A percentile compares a stretch with the other conserved stretches of the same genome.
Conservation (phyloP, 2,113 vertebrate species). For the Coryphaenoides rupestris region DNA sequence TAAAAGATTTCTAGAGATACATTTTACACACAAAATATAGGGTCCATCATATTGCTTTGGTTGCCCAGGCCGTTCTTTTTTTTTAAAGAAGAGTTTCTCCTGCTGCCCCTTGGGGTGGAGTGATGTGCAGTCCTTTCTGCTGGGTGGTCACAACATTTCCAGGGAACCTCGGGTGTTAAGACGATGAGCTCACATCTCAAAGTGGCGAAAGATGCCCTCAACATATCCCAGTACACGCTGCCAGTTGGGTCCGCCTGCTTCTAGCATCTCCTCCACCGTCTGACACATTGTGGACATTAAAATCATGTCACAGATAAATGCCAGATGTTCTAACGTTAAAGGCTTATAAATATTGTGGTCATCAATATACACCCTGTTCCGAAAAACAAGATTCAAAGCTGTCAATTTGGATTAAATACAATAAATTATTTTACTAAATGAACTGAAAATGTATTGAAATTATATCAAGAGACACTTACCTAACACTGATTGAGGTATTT, state of each 20-base stretch:
- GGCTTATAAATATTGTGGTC: too few species aligned
- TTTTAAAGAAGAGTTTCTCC: conserved; percentile 2
- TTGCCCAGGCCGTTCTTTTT: conserved; percentile 3
- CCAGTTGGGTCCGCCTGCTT: conserved; percentile 69
- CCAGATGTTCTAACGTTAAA: too few species aligned
- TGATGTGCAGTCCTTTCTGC: not conserved
- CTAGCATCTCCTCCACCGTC: conserved; percentile 70
- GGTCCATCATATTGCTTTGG: conserved; percentile 7
- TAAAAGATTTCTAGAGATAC: not conserved
- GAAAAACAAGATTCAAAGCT: too few species aligned
- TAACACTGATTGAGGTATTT: too few species aligned
- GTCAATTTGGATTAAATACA: too few species aligned
- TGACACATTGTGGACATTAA: conserved; percentile 26
- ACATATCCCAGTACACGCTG: conserved; percentile 72
- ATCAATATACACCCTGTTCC: too few species aligned
- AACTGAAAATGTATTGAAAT: too few species aligned
- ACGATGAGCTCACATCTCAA: conserved; percentile 64
- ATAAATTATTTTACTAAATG: too few species aligned
- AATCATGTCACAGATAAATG: not conserved
- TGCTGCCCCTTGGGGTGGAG: too few species aligned
- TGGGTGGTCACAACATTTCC: not conserved
- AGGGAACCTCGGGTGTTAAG: too few species aligned
- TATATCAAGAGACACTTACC: too few species aligned
- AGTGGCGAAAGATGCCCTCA: conserved; percentile 73
- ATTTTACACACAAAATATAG: conserved; percentile 10